Evolutionary conservation across 2,113 vertebrate species (phyloP).

Genomic region (Dasyurus viverrinus): DNA sequence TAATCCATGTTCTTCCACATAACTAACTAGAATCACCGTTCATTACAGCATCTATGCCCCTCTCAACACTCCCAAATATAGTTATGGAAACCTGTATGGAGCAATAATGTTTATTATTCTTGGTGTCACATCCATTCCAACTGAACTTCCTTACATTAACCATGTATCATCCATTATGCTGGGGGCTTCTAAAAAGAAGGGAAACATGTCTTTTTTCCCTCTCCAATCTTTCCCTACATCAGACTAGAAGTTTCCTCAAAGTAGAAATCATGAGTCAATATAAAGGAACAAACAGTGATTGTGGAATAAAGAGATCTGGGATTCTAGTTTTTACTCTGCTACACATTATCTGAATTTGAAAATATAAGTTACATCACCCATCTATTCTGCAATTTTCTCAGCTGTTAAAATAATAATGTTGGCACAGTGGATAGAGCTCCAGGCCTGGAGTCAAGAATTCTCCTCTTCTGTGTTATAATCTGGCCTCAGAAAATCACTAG

Average conservation of each 20-base stretch:
- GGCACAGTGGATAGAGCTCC: background rate
- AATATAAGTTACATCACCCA: background rate
- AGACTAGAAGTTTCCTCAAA: slow-evolving; percentile 12
- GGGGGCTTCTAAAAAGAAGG: slow-evolving; percentile 5
- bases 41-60: background rate
- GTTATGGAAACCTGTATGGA: slow-evolving; percentile 32
- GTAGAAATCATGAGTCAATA: slow-evolving; percentile 6
- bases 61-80: slow-evolving; percentile 43
- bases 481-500: background rate
- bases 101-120: slow-evolving; percentile 22
- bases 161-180: background rate
- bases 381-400: background rate
- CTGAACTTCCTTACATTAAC: slow-evolving; percentile 16
- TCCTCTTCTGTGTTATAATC: slow-evolving; percentile 13
- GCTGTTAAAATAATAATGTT: background rate
- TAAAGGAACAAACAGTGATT: background rate
- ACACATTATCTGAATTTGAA: background rate
- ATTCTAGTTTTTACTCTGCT: background rate
- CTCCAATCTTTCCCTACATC: background rate
- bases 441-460: background rate
- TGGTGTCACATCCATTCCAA: slow-evolving; percentile 25
- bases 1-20: slow-evolving; percentile 24
- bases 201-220: background rate
- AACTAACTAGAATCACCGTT: background rate
- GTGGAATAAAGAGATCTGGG: background rate